Conservation (phyloP, 2,797 vertebrate genomes). For the Sardinella longiceps region DNA sequence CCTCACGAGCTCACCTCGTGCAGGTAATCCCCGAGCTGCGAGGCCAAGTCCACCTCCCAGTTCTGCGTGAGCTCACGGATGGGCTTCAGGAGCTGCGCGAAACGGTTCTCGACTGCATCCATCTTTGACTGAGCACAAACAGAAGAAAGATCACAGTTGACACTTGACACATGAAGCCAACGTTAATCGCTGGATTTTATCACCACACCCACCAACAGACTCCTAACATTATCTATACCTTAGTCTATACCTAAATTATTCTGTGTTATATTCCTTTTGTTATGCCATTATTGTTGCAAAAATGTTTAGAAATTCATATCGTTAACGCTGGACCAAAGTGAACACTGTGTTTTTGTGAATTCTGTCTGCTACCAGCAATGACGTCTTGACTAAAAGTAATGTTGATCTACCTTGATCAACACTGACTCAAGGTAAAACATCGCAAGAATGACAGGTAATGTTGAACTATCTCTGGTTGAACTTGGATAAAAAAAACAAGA, state of each 20-base stretch:
- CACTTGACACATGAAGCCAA: neutral
- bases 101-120: constrained; percentile 83
- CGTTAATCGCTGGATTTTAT: neutral
- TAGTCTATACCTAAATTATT: too few species aligned
- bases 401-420: neutral
- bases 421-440: neutral
- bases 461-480: neutral
- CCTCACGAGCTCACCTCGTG: constrained; percentile 81
- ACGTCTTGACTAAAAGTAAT: neutral
- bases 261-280: too few species aligned
- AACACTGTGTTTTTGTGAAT: neutral
- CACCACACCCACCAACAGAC: neutral
- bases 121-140: constrained; percentile 55
- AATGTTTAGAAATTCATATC: too few species aligned
- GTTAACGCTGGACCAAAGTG: too few species aligned
- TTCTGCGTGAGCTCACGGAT: constrained; percentile 92
- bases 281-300: too few species aligned
- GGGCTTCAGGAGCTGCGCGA: constrained; percentile 87
- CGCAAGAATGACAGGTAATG: neutral
- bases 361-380: neutral
- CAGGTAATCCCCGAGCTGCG: constrained; percentile 89
- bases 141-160: neutral
- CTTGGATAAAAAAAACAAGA: neutral
- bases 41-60: constrained; percentile 93
- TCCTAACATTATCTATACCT: neutral